phyloP scores from a whole-genome alignment of 2,113 vertebrate genomes.

The Lethenteron camtschaticum region DNA sequence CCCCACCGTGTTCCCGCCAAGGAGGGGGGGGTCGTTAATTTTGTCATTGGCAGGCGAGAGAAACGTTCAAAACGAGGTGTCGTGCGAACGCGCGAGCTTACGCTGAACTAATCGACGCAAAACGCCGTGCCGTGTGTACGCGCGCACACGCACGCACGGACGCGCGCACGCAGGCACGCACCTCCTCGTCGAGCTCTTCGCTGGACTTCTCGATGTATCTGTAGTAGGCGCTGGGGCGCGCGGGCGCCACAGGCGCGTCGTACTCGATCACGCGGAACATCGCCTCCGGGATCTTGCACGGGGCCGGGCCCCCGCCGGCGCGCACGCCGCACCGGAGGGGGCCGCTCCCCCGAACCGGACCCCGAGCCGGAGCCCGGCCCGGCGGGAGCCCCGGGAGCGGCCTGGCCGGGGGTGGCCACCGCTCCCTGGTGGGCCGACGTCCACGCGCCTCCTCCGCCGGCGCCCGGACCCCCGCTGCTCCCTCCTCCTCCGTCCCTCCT shows the following conservation, averaged over 20 bases:
- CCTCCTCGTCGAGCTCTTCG: constrained; percentile 1
- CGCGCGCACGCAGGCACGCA: neutral
- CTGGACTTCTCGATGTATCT: neutral
- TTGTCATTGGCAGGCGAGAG: too few species aligned
- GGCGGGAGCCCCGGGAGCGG: neutral
- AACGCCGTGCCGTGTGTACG: too few species aligned
- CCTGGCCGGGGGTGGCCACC: too few species aligned
- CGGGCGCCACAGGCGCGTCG: neutral
- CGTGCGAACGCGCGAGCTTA: too few species aligned
- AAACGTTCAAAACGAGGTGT: too few species aligned
- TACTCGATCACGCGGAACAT: neutral
- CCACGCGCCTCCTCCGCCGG: neutral
- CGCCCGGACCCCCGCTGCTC: neutral
- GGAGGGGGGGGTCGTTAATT: too few species aligned
- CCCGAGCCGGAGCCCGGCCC: neutral
- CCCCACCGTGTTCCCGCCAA: too few species aligned
- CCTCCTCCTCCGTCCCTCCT: constrained; percentile 35
- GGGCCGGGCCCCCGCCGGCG: neutral
- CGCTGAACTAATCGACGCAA: too few species aligned
- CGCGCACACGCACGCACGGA: too few species aligned
- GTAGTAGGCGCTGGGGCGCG: neutral
- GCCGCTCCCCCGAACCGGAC: too few species aligned
- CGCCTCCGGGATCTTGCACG: neutral
- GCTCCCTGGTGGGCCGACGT: too few species aligned
- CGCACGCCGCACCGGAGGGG: too few species aligned